A percentile compares a stretch with the other conserved stretches of the same genome.
Conservation (phyloP, 2,888 invertebrate species). For the Incurvaria masculella region DNA sequence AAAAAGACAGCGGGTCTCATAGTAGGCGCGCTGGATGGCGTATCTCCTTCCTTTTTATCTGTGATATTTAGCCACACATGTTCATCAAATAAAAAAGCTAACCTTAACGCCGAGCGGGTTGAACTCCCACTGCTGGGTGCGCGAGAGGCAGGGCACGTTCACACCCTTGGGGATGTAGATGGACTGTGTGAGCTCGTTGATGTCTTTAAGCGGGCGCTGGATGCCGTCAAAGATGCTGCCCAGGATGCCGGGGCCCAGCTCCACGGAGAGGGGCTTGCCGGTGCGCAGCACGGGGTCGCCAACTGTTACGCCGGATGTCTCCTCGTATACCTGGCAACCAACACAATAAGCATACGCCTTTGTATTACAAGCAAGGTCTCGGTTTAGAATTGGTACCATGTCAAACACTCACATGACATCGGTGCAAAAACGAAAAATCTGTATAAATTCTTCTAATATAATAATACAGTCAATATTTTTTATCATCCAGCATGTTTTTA, state of each 20-base stretch:
- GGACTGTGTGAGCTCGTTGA: conserved; percentile 87
- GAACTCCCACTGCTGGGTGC: conserved; percentile 88
- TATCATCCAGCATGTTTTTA: too few species aligned
- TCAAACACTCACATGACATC: too few species aligned
- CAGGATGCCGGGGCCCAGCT: conserved; percentile 98
- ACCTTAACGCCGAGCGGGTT: conserved; percentile 79
- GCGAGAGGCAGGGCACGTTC: conserved; percentile 87
- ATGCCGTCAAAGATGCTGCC: conserved; percentile 99
- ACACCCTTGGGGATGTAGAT: conserved; percentile 99
- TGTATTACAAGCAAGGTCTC: too few species aligned
- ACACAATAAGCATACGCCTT: too few species aligned
- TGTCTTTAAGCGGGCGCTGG: conserved; percentile 97
- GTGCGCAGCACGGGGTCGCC: conserved; percentile 98
- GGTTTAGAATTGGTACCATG: too few species aligned
- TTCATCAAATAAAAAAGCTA: neutral
- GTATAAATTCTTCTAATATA: too few species aligned
- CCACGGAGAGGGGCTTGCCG: conserved; percentile 98
- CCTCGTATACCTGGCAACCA: conserved; percentile 85
- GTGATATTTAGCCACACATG: too few species aligned
- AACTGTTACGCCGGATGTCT: conserved; percentile 97
- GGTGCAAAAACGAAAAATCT: too few species aligned
- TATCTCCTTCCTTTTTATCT: too few species aligned
- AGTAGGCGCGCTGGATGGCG: too few species aligned
- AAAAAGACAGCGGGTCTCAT: too few species aligned
- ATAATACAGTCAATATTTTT: too few species aligned